These are phyloP conservation scores for Nerophis ophidion DNA, from an alignment of 2,113 vertebrate genomes.

Conservation along the genomic window DNA sequence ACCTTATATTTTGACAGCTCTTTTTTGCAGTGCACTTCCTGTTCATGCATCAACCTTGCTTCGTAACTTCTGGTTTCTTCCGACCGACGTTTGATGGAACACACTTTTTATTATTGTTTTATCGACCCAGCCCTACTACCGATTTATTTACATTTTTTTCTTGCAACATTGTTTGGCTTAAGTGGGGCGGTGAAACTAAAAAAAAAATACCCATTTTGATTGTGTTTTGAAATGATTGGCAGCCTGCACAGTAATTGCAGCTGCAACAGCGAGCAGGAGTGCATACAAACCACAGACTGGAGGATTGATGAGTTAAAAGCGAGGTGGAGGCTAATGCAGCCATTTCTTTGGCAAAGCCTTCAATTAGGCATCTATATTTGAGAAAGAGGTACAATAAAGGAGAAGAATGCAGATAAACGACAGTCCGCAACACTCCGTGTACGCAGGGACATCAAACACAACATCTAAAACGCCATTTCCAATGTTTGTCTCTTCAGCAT, in stretches of 20 bases:
- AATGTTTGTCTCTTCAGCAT: slow-evolving; percentile 3
- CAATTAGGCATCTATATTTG: slow-evolving; percentile 61
- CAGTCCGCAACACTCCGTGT: slow-evolving; percentile 35
- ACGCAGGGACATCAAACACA: slow-evolving; percentile 19
- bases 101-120: too few relatives aligned
- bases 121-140: not conserved
- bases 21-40: too few relatives aligned
- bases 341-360: slow-evolving; percentile 63
- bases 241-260: slow-evolving; percentile 48
- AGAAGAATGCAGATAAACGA: slow-evolving; percentile 35
- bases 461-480: slow-evolving; percentile 35
- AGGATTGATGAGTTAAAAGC: slow-evolving; percentile 50
- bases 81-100: too few relatives aligned
- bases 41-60: too few relatives aligned
- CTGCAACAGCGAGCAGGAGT: slow-evolving; percentile 44
- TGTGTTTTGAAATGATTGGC: slow-evolving; percentile 40
- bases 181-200: not conserved
- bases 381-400: slow-evolving; percentile 30
- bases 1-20: too few relatives aligned
- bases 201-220: slow-evolving; percentile 21
- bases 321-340: slow-evolving; percentile 50
- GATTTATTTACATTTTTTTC: not conserved
- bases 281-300: slow-evolving; percentile 42
- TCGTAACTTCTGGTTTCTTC: too few relatives aligned
- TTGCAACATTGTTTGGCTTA: not conserved